These are phyloP conservation scores for Phyllostomus discolor DNA, from an alignment of 2,113 vertebrate species.

Conservation along the genomic window DNA sequence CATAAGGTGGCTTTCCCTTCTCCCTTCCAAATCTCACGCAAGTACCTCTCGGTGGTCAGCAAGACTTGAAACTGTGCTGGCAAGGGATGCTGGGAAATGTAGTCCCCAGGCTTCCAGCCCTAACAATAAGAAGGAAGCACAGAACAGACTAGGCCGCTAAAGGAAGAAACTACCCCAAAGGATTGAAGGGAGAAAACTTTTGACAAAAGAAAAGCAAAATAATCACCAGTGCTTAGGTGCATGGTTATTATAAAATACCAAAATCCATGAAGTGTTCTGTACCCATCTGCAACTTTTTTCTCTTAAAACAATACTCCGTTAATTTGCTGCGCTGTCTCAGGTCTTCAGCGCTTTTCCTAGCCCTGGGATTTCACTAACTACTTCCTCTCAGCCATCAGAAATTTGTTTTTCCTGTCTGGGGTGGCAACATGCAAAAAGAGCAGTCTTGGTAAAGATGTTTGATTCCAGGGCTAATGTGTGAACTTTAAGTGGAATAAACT, in stretches of 20 bases:
- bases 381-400: background rate
- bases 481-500: background rate
- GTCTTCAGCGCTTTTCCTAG: background rate
- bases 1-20: background rate
- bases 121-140: background rate
- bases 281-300: background rate
- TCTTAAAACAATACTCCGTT: background rate
- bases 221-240: background rate
- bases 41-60: background rate
- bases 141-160: background rate
- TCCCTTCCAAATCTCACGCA: background rate
- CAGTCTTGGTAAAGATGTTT: background rate
- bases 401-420: slow-evolving; percentile 1
- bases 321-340: background rate
- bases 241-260: background rate
- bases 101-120: background rate
- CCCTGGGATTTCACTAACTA: background rate
- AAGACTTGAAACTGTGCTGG: background rate
- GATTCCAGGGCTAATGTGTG: background rate
- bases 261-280: background rate
- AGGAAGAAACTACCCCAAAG: background rate
- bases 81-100: slow-evolving; percentile 1
- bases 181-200: background rate
- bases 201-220: background rate
- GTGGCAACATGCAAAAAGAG: background rate